A percentile compares a stretch with the other conserved stretches of the same genome.
Conservation (phyloP, 2,797 vertebrate species). For the Myiotriccus ornatus region DNA sequence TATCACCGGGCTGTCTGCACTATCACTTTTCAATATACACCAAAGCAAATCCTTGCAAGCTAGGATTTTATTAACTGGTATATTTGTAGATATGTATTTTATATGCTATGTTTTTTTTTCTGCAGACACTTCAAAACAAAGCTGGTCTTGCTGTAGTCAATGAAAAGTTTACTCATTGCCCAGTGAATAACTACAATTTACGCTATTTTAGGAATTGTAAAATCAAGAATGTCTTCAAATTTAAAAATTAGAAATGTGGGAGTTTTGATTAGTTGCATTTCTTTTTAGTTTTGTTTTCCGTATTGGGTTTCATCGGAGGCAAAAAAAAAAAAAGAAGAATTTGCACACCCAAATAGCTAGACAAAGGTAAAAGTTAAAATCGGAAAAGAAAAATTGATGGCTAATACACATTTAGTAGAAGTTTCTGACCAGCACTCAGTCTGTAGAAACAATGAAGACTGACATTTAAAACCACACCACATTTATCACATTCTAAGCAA, state of each 20-base stretch:
- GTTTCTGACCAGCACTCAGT: not conserved
- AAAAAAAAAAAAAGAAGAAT: too few relatives aligned
- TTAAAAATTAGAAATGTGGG: too few relatives aligned
- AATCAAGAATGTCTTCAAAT: not conserved
- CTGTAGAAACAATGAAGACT: not conserved
- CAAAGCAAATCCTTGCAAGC: not conserved
- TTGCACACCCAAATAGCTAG: too few relatives aligned
- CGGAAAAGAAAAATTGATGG: not conserved
- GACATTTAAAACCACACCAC: not conserved
- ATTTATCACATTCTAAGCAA: not conserved
- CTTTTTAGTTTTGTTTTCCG: too few relatives aligned
- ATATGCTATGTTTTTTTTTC: not conserved
- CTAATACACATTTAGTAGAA: not conserved
- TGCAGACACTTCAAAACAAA: not conserved
- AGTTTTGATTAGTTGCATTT: too few relatives aligned
- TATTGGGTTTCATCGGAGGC: too few relatives aligned
- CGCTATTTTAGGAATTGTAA: not conserved
- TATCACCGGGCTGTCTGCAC: not conserved
- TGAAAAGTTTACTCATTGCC: not conserved
- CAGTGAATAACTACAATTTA: not conserved
- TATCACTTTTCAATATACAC: not conserved
- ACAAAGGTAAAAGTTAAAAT: not conserved
- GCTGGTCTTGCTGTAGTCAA: not conserved
- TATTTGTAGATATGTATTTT: not conserved
- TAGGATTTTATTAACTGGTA: not conserved